Percentiles rank a stretch among this genome's conserved stretches.
Evolutionary conservation across 2,797 vertebrate species (phyloP).

Genomic region (Helostoma temminkii): DNA sequence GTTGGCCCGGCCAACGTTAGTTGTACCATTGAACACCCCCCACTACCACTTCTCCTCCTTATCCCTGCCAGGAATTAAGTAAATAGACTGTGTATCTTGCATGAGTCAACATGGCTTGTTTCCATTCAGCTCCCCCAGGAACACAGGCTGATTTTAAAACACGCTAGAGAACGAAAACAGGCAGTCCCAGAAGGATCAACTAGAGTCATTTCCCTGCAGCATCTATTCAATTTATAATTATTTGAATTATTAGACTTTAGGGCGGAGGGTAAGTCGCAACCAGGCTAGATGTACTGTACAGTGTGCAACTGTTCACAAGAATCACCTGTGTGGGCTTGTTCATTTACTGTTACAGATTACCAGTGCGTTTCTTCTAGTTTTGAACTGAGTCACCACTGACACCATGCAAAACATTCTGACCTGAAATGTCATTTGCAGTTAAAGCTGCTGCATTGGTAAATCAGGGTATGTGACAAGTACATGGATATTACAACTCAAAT

Average conservation of each 20-base stretch:
- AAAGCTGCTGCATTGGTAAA: no score
- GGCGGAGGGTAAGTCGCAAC: background rate
- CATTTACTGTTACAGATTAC: no score
- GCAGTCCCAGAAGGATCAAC: background rate
- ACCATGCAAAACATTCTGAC: no score
- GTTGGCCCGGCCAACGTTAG: background rate
- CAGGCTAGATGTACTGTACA: no score
- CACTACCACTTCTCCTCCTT: background rate
- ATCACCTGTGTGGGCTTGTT: no score
- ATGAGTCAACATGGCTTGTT: constrained; percentile 51
- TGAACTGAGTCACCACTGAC: no score
- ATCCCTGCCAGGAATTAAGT: constrained; percentile 3
- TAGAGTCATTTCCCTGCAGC: background rate
- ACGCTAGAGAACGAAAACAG: background rate
- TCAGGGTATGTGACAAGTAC: no score
- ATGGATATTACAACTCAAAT: no score
- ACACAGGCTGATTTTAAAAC: constrained; percentile 12
- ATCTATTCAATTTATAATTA: background rate
- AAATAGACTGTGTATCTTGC: constrained; percentile 15
- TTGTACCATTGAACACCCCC: background rate
- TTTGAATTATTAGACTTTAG: background rate
- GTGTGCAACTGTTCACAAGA: no score
- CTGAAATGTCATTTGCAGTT: no score
- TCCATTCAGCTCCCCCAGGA: constrained; percentile 49
- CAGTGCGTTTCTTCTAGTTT: no score